These are phyloP conservation scores for Cyphomyrus plagiostoma DNA, from an alignment of 2,113 vertebrate species.

Conservation along the genomic window DNA sequence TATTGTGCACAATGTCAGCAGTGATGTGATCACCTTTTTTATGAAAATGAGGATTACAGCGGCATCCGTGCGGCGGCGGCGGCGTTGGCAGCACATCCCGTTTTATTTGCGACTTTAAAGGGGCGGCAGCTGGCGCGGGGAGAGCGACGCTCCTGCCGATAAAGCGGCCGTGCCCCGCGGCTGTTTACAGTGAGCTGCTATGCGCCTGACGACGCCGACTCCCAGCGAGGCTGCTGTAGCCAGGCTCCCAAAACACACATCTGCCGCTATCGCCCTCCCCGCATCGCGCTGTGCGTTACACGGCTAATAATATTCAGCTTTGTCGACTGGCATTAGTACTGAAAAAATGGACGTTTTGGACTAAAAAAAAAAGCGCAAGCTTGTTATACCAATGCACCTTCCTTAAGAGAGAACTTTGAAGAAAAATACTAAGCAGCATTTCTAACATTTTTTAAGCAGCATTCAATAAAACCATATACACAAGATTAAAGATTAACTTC, in stretches of 20 bases:
- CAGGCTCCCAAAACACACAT: slow-evolving; percentile 37
- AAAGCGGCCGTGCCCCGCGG: slow-evolving; percentile 53
- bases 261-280: slow-evolving; percentile 42
- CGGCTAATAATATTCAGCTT: slow-evolving; percentile 35
- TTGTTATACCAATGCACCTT: background rate
- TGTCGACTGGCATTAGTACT: slow-evolving; percentile 43
- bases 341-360: background rate
- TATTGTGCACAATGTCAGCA: slow-evolving; percentile 29
- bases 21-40: slow-evolving; percentile 44
- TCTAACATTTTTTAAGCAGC: background rate
- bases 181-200: slow-evolving; percentile 52
- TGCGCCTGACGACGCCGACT: slow-evolving; percentile 60
- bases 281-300: slow-evolving; percentile 32
- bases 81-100: slow-evolving; percentile 8
- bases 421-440: background rate
- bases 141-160: slow-evolving; percentile 50
- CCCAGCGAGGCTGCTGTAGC: slow-evolving; percentile 43
- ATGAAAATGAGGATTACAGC: slow-evolving; percentile 33
- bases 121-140: slow-evolving; percentile 41
- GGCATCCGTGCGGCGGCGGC: background rate
- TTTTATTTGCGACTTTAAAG: slow-evolving; percentile 44
- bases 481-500: background rate
- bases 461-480: background rate
- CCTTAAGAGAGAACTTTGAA: background rate
- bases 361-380: background rate